Conservation (phyloP, 2,888 invertebrate genomes). For the Acronicta alni region DNA sequence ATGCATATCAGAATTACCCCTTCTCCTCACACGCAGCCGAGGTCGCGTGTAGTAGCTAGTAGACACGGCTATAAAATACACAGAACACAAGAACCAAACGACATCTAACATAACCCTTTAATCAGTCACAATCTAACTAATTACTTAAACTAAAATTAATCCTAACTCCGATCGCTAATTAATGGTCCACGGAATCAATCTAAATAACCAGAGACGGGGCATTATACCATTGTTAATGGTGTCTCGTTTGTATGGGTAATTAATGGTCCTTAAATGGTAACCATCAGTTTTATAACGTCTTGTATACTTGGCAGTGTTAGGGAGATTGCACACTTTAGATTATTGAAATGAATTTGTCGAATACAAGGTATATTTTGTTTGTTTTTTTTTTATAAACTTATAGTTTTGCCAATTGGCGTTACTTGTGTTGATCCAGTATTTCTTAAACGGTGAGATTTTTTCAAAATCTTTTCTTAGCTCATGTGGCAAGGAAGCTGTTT, state of each 20-base stretch:
- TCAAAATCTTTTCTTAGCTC: no score
- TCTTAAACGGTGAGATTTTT: no score
- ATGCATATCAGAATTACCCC: no score
- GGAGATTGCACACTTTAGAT: constrained; percentile 36
- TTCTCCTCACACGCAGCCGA: no score
- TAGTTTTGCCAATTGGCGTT: no score
- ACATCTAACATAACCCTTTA: constrained; percentile 8
- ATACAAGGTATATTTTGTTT: no score
- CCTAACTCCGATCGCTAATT: constrained; percentile 45
- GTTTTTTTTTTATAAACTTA: no score
- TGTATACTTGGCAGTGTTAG: constrained; percentile 46
- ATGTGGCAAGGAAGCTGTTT: no score
- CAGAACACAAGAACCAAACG: neutral
- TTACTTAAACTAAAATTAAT: constrained; percentile 54
- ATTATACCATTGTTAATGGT: constrained; percentile 66
- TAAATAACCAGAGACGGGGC: constrained; percentile 55
- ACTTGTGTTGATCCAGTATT: no score
- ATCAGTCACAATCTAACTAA: constrained; percentile 36
- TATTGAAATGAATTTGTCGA: no score
- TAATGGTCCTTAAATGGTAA: constrained; percentile 64
- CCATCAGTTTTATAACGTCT: constrained; percentile 62
- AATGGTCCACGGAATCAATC: constrained; percentile 55
- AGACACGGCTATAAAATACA: neutral
- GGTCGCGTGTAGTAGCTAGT: no score
- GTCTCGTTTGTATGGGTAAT: constrained; percentile 67